Conservation (phyloP, 2,888 invertebrate genomes). For the Strigamia crassipes region DNA sequence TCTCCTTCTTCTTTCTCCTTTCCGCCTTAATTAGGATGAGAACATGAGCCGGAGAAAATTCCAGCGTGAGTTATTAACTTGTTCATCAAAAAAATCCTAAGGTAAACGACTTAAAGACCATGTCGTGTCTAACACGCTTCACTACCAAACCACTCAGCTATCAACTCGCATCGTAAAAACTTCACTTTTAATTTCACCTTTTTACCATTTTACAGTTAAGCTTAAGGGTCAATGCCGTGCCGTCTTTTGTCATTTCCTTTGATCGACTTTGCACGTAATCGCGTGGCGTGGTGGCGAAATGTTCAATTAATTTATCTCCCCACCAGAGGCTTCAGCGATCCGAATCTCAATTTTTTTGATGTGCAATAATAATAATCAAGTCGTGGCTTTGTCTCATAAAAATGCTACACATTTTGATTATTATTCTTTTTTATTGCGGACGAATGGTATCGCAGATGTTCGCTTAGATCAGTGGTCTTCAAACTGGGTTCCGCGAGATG, state of each 20-base stretch:
- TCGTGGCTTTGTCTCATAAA: not conserved
- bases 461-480: no score
- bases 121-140: slow-evolving; percentile 30
- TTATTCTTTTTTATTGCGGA: not conserved
- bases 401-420: not conserved
- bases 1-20: not conserved
- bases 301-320: not conserved
- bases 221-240: slow-evolving; percentile 18
- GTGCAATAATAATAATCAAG: not conserved
- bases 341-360: not conserved
- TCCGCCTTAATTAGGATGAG: slow-evolving; percentile 26
- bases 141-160: slow-evolving; percentile 30
- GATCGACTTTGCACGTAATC: not conserved
- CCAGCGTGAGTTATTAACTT: slow-evolving; percentile 30
- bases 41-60: slow-evolving; percentile 26
- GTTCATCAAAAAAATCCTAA: slow-evolving; percentile 27
- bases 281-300: not conserved
- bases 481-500: no score
- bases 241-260: not conserved
- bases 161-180: slow-evolving; percentile 26
- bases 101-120: slow-evolving; percentile 30
- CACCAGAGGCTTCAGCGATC: not conserved
- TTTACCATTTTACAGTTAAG: slow-evolving; percentile 24
- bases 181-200: slow-evolving; percentile 30
- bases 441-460: not conserved